A percentile compares a stretch with the other conserved stretches of the same genome.
These are phyloP conservation scores for Plotosus lineatus DNA, from an alignment of 2,113 vertebrate species.

Conservation along the genomic window DNA sequence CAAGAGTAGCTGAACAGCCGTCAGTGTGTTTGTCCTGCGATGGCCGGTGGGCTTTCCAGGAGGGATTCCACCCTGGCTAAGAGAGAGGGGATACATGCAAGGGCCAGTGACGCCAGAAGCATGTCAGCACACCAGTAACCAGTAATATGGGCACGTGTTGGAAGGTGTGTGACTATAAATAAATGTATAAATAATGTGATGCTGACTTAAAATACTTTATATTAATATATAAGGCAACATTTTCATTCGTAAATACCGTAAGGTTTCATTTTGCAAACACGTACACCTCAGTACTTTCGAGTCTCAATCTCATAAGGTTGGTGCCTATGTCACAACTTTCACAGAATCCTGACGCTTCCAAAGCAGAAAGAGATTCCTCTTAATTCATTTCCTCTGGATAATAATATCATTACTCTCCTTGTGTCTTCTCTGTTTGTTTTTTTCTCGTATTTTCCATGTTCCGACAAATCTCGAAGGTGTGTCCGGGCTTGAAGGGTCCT, in stretches of 20 bases:
- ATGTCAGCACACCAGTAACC: too few relatives aligned
- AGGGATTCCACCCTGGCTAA: too few relatives aligned
- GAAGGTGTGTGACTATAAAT: background rate
- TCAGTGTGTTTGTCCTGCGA: too few relatives aligned
- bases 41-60: too few relatives aligned
- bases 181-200: background rate
- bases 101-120: too few relatives aligned
- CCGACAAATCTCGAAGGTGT: background rate
- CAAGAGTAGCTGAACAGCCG: too few relatives aligned
- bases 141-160: background rate
- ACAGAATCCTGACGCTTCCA: background rate
- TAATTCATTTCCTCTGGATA: background rate
- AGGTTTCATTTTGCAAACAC: background rate
- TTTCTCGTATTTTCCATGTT: background rate
- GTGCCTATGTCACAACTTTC: background rate
- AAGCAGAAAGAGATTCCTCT: background rate
- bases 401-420: background rate
- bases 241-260: background rate
- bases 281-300: background rate
- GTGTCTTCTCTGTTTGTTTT: background rate
- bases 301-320: background rate
- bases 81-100: too few relatives aligned
- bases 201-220: background rate
- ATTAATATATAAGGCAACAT: background rate
- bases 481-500: constrained; percentile 10